These are phyloP conservation scores for Ploceus nigricollis DNA, from an alignment of 2,113 vertebrate species.

Conservation along the genomic window DNA sequence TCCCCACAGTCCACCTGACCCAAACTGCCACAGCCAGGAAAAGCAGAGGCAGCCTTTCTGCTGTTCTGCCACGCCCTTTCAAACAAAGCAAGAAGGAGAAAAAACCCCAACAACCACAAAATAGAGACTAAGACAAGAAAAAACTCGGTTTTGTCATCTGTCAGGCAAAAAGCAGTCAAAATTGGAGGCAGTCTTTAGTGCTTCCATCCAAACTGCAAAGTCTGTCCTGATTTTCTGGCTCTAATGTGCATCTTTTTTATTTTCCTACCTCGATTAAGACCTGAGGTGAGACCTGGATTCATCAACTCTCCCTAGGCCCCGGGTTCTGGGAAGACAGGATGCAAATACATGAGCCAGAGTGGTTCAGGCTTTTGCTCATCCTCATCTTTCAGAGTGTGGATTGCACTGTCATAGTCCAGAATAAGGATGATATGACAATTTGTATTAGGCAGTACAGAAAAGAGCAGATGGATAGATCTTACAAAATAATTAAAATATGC, in stretches of 20 bases:
- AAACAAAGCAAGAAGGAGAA: not conserved
- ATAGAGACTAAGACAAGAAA: not conserved
- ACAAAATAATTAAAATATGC: not conserved
- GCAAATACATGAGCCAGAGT: not conserved
- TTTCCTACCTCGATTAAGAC: not conserved
- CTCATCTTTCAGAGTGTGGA: not conserved
- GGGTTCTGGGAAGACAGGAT: not conserved
- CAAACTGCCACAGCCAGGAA: not conserved
- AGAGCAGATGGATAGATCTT: not conserved
- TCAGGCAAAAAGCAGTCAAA: not conserved
- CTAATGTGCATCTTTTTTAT: not conserved
- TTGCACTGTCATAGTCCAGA: not conserved
- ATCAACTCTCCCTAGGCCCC: no score
- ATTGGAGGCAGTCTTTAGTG: not conserved
- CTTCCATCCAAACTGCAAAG: not conserved
- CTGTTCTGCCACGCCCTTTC: not conserved
- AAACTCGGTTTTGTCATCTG: not conserved
- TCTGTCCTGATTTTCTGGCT: not conserved
- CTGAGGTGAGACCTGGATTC: not conserved
- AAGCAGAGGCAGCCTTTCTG: not conserved
- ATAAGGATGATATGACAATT: not conserved
- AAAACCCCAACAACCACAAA: accelerated
- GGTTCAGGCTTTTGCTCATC: not conserved
- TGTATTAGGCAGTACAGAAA: not conserved
- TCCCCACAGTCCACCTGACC: not conserved